These are phyloP conservation scores for Hylomyscus alleni DNA, from an alignment of 2,797 vertebrate genomes.

Conservation along the genomic window DNA sequence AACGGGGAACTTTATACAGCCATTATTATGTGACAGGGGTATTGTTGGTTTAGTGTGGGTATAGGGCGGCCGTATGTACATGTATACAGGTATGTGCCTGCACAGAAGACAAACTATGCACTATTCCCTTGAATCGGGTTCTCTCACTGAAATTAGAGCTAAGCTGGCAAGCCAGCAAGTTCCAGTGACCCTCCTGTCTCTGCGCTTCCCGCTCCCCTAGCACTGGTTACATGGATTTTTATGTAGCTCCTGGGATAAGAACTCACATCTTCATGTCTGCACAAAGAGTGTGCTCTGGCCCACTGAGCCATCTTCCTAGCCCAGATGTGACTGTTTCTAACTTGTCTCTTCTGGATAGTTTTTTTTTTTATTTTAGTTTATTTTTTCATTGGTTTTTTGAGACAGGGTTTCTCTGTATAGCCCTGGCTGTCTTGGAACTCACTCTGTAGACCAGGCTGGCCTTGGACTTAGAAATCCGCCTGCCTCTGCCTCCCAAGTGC, in stretches of 20 bases:
- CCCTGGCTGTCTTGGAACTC: no score
- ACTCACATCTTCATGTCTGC: not conserved
- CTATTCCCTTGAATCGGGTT: no score
- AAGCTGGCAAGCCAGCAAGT: not conserved
- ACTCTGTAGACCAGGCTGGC: no score
- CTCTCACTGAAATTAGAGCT: not conserved
- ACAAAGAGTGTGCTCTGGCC: not conserved
- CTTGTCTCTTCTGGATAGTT: not conserved
- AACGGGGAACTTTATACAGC: no score
- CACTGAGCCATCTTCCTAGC: not conserved
- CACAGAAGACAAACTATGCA: not conserved
- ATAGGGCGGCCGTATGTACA: no score
- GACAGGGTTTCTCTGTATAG: no score
- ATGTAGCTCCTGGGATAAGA: not conserved
- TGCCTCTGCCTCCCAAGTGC: no score
- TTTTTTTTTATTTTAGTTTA: not conserved
- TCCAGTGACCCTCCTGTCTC: not conserved
- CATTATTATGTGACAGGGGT: not conserved
- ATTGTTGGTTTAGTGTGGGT: not conserved
- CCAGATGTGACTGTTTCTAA: not conserved
- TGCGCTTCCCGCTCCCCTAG: not conserved
- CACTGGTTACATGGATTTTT: not conserved
- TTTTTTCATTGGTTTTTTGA: no score
- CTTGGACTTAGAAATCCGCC: no score
- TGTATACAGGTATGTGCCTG: no score